Evolutionary conservation across 2,113 vertebrate species (phyloP).

Genomic region (Gobiocypris rarus): DNA sequence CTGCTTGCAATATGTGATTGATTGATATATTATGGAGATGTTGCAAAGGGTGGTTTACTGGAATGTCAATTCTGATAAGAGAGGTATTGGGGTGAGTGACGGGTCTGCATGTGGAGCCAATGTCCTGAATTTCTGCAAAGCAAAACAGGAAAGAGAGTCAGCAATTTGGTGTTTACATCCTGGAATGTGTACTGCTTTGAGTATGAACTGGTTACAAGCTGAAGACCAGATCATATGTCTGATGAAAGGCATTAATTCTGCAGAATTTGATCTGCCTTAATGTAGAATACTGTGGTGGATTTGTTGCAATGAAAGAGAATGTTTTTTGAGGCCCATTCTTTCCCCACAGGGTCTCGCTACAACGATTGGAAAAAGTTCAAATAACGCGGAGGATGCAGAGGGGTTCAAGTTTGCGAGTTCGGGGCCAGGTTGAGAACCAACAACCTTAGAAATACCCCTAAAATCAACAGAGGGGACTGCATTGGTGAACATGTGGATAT

Average conservation of each 20-base stretch:
- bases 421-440: no score
- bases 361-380: no score
- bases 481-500: no score
- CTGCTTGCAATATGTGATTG: background rate
- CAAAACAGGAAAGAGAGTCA: background rate
- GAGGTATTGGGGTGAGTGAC: background rate
- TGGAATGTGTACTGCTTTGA: background rate
- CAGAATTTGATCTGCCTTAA: no score
- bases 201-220: background rate
- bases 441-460: no score
- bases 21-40: background rate
- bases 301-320: background rate
- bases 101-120: background rate
- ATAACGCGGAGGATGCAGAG: background rate
- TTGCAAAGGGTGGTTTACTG: background rate
- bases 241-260: background rate
- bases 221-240: background rate
- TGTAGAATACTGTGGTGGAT: background rate
- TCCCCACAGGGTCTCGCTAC: background rate
- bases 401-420: background rate
- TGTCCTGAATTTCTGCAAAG: background rate
- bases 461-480: no score
- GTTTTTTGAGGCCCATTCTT: background rate
- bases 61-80: background rate
- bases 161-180: background rate